phyloP scores from a whole-genome alignment of 2,797 vertebrate genomes.

The Platalea minor region DNA sequence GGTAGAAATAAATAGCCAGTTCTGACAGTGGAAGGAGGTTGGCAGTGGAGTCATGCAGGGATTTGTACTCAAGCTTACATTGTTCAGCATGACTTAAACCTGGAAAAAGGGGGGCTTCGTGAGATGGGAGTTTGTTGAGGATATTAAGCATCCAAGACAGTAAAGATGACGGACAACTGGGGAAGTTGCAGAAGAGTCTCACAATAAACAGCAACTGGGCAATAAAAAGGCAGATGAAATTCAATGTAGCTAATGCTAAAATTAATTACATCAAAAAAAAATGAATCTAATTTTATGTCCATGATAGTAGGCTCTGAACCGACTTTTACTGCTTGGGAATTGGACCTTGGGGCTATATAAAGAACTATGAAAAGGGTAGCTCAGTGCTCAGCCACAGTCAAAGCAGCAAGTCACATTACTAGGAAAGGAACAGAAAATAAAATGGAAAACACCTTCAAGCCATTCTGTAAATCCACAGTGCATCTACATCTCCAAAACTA shows the following conservation, averaged over 20 bases:
- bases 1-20: slow-evolving; percentile 49
- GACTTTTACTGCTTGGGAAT: background rate
- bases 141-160: background rate
- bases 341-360: background rate
- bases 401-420: background rate
- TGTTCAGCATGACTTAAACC: background rate
- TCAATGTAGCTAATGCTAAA: background rate
- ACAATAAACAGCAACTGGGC: background rate
- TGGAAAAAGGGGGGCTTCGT: background rate
- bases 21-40: slow-evolving; percentile 17
- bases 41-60: slow-evolving; percentile 31
- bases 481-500: background rate
- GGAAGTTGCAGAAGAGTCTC: background rate
- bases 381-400: background rate
- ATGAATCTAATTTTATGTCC: background rate
- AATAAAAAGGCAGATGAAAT: background rate
- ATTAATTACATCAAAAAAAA: background rate
- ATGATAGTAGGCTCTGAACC: background rate
- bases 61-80: slow-evolving; percentile 38
- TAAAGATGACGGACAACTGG: background rate
- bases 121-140: background rate
- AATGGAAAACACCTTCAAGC: background rate
- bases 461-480: background rate
- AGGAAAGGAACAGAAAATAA: background rate
- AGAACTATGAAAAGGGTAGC: background rate